A percentile compares a stretch with the other conserved stretches of the same genome.
phyloP scores from a whole-genome alignment of 2,113 vertebrate genomes.

The Siphamia tubifer region DNA sequence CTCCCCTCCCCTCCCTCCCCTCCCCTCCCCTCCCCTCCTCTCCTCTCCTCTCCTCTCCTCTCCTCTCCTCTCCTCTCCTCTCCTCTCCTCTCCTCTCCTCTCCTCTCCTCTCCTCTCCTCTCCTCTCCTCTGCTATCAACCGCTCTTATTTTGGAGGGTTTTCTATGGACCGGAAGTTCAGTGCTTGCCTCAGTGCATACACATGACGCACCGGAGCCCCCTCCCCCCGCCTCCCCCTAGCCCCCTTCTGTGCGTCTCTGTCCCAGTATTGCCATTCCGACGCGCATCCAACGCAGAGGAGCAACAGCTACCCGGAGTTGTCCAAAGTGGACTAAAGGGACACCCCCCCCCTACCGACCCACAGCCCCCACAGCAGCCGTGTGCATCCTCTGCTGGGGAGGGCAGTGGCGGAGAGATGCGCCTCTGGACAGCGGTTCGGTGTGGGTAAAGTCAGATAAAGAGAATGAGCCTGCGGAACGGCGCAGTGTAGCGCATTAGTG shows the following conservation, averaged over 20 bases:
- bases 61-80: too few relatives aligned
- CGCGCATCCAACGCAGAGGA: conserved; percentile 70
- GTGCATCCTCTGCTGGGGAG: neutral
- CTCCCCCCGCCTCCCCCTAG: too few relatives aligned
- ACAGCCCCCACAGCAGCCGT: neutral
- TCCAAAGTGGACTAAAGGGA: conserved; percentile 23
- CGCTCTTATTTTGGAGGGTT: conserved; percentile 26
- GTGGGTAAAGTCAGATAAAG: conserved; percentile 47
- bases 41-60: too few relatives aligned
- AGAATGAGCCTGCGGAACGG: conserved; percentile 39
- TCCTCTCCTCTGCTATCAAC: too few relatives aligned
- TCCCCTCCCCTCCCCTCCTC: too few relatives aligned
- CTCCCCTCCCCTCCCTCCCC: too few relatives aligned
- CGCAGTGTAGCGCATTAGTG: conserved; percentile 32
- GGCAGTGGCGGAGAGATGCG: conserved; percentile 33
- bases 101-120: too few relatives aligned
- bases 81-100: too few relatives aligned
- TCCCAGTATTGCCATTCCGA: conserved; percentile 75
- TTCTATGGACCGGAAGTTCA: neutral
- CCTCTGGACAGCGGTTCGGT: conserved; percentile 40
- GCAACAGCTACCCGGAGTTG: conserved; percentile 75
- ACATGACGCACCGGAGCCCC: neutral
- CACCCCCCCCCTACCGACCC: neutral
- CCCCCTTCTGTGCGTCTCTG: conserved; percentile 18
- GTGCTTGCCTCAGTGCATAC: rapidly evolving